Percentiles rank a stretch among this genome's conserved stretches.
These are phyloP conservation scores for Phenacoccus solenopsis DNA, from an alignment of 1,140 invertebrate species.

Conservation along the genomic window DNA sequence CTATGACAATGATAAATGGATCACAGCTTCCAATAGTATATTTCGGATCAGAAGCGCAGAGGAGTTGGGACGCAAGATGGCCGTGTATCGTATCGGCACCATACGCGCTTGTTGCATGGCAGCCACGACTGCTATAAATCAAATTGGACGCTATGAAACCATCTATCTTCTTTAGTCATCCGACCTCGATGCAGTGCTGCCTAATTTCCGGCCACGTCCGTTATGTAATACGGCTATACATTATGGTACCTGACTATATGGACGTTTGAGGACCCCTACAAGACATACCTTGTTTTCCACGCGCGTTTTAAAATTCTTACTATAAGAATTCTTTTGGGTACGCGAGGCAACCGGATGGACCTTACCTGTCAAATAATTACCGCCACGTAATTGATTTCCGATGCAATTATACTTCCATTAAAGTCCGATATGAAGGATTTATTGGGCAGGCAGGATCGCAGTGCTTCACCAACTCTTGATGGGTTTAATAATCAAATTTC, in stretches of 20 bases:
- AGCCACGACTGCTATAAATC: conserved; percentile 10
- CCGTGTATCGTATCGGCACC: neutral
- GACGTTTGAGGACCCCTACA: too few relatives aligned
- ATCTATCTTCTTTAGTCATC: conserved; percentile 13
- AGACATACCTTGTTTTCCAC: too few relatives aligned
- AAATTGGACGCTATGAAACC: conserved; percentile 4
- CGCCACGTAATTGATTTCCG: neutral
- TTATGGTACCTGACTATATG: too few relatives aligned
- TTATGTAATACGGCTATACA: too few relatives aligned
- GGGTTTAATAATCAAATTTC: too few relatives aligned
- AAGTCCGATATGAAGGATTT: neutral
- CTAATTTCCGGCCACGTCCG: too few relatives aligned
- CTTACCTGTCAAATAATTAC: neutral
- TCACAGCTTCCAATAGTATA: conserved; percentile 12
- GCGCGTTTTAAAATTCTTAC: too few relatives aligned
- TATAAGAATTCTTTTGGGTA: too few relatives aligned
- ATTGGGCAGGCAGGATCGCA: neutral
- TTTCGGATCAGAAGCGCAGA: conserved; percentile 1
- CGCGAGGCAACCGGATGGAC: too few relatives aligned
- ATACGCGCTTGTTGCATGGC: neutral
- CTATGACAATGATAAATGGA: conserved; percentile 13
- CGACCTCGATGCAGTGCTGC: neutral
- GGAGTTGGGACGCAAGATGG: conserved; percentile 7
- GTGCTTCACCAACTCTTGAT: too few relatives aligned
- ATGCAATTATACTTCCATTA: neutral